Base-by-base conservation (phyloP, 2,797 vertebrate species). In the Telmatherina bonti region DNA sequence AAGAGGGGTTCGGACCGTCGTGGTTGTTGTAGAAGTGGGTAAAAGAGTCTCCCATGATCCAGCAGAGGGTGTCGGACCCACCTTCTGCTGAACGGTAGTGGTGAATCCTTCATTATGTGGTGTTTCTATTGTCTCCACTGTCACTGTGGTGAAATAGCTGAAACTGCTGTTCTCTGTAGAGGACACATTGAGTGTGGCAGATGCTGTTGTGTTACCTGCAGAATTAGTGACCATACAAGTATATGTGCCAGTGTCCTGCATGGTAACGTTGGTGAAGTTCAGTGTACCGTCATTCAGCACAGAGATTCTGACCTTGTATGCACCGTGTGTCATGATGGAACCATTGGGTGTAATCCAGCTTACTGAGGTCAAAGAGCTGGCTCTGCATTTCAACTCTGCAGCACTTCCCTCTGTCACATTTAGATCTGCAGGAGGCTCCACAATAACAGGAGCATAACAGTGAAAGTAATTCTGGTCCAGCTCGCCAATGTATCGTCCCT, bases 181-280 rank as follows among this genome's bases (percentile, higher is more conserved):
- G 0, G 98, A 98, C 80, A 99, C 98, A 56, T 99, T 99, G 83
- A 99, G 93, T 0, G 95, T 99, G 75, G 98, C 98, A 2, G 98
- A 99, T 68, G 98, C 98, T 29, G 98, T 99, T 38, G 98, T 99
- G 89, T 99, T 99, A 70, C 98, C 98, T 27, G 98, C 97, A 33
- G 97, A 98, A 91, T 99, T 99, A 92, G 97, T 99, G 90, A 99
- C 98, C 96, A 99, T 96, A 91, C 98, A 99, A 0, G 97, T 99
- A 81, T 99, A 99, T 55, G 97, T 96, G 82, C 98, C 98, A 2
- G 97, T 99, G 92, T 99, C 98, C 93, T 99, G 97, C 91, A 96
- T 94, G 35, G 97, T 99, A 68, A 99, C 98, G 59, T 98, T 99
- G 33, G 98, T 99, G 89, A 99, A 99, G 92, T 99, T 99, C 73